Evolutionary conservation across 1,140 invertebrate genomes (phyloP), one percentile per base, ranked within the genome.

Genomic region (Drosophila ambigua): DNA sequence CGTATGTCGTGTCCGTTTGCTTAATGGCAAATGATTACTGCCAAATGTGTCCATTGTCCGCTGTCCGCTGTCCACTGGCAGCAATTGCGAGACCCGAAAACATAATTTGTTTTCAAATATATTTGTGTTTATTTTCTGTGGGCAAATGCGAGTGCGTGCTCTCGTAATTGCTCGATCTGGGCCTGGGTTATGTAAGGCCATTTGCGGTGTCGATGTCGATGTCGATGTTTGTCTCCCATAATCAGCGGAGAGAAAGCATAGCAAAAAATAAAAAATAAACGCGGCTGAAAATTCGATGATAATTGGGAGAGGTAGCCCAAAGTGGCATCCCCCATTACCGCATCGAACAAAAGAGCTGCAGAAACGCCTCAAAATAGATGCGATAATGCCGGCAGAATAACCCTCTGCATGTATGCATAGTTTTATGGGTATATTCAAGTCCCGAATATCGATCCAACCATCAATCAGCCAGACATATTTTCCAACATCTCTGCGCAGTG

Each of bases 71-170:
- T n/a, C n/a, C n/a, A 20, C 20, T 20, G 20, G 20, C 46, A 2
- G 5, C 49, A 60, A 53, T 61, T 72, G 53, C 23, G 28, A 5
- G 24, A 24, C 51, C 11, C 31, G 35, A 49, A 35, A n/a, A 26
- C 53, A 59, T 75, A 72, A 74, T 75, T 75, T 59, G 43, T 74
- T 75, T 75, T 66, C 72, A 75, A 75, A 75, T 65, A 73, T 24
- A 3, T 2, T 31, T 39, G 0, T 39, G 3, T 39, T 4, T 13
- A 4, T 74, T 65, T 66, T 66, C 63, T 73, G 43, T 9, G 28
- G 9, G 13, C 23, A n/a, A 43, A n/a, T 20, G 53, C 13, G 26
- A 16, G 48, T 64, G 41, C n/a, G 26, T 43, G 46, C 20, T 24
- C 50, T 39, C 20, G 43, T n/a, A n/a, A 58, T 50, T 31, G 26